phyloP scores from a whole-genome alignment of 2,113 vertebrate species.

The Psittacara wagleri region DNA sequence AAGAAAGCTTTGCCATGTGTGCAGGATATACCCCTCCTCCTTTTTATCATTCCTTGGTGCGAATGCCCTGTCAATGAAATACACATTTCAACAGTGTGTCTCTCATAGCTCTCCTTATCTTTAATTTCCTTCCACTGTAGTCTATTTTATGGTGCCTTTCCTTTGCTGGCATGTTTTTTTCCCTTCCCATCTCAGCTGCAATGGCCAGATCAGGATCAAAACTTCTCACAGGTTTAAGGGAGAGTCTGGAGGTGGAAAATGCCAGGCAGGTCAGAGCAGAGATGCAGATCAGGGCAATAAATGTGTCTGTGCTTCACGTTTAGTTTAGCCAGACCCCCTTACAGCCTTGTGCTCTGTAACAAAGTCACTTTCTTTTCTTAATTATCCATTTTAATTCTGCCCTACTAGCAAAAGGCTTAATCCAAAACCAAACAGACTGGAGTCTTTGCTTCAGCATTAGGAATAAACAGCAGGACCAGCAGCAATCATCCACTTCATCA shows the following conservation, averaged over 20 bases:
- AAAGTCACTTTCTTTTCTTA: neutral
- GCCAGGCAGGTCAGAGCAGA: neutral
- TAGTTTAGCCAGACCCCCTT: neutral
- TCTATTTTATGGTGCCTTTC: slow-evolving; percentile 4
- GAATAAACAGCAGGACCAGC: neutral
- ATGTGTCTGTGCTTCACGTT: neutral
- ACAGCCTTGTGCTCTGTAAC: neutral
- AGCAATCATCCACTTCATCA: neutral
- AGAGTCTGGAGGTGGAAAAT: neutral
- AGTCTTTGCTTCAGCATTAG: neutral
- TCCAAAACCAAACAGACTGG: neutral
- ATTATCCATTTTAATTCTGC: neutral
- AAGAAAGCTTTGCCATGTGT: neutral
- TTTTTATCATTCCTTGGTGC: slow-evolving; percentile 32
- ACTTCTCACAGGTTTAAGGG: neutral
- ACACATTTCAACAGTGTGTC: neutral
- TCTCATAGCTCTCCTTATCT: slow-evolving; percentile 49
- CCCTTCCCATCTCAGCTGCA: neutral
- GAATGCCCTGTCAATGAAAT: slow-evolving; percentile 21
- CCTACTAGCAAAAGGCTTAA: neutral
- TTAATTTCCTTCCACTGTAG: slow-evolving; percentile 54
- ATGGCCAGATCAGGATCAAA: slow-evolving; percentile 27
- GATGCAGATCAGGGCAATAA: neutral
- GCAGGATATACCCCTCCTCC: neutral
- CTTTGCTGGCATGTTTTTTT: neutral